Base-by-base conservation (phyloP, 2,797 vertebrate genomes). In the Eurystomus glaucurus region DNA sequence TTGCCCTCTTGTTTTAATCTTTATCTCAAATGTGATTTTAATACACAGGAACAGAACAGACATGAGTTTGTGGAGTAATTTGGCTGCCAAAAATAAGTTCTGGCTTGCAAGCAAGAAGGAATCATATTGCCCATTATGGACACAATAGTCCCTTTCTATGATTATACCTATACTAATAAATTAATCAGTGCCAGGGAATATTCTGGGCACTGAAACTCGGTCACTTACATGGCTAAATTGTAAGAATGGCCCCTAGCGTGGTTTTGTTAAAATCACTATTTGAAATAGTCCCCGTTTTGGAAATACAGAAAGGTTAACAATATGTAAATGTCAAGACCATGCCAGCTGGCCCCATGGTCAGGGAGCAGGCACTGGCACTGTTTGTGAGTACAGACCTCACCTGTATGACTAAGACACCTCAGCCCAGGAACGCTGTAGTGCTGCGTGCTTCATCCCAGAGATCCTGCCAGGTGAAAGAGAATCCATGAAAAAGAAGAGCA, bases 21-120 rank as follows among this genome's bases (percentile, higher is more conserved):
- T 91, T 92, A 87, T 91, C 93, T 95, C 45, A 85, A 94, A 96
- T 46, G 23, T 50, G 92, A 87, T 93, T 96, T 55, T 85, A 91
- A 90, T 68, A 87, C 43, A 77, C 26, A 74, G 58, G 51, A 93
- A 84, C 25, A 80, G 60, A 95, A 61, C 13, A 58, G 71, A 37
- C 86, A 66, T 52, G 43, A 62, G 48, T 78, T 52, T 92, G 46
- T 69, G 48, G 48, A 65, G 55, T 50, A 92, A 81, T 74, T 46
- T 76, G 13, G 7, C 29, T 61, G 77, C 68, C 90, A 92, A 92
- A 88, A 96, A 74, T 87, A 70, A 57, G 18, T 50, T 89, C 68
- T 92, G 78, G 50, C 77, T 87, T 89, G 43, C 45, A 80, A 79
- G 64, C 31, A 91, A 70, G 70, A 91, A 93, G 52, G 60, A 57